A percentile compares a stretch with the other conserved stretches of the same genome.
Conservation (phyloP, 1,140 invertebrate species). For the Meloidogyne hapla region DNA sequence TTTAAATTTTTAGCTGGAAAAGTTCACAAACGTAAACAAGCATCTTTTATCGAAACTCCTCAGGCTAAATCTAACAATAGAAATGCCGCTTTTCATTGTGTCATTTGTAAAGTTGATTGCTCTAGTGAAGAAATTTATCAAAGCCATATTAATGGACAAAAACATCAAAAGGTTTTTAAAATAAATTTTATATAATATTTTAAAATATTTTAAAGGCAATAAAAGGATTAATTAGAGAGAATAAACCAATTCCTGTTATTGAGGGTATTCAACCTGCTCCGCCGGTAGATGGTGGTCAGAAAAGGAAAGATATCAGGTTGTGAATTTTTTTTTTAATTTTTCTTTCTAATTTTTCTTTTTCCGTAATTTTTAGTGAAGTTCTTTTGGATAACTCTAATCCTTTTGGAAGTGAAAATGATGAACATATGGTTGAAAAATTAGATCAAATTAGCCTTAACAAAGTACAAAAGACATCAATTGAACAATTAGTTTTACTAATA, state of each 20-base stretch:
- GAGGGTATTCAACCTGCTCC: not conserved
- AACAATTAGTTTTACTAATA: conserved; percentile 10
- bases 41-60: not conserved
- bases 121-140: not conserved
- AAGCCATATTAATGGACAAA: conserved; percentile 13
- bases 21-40: not conserved
- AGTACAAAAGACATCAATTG: not conserved
- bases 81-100: conserved; percentile 13
- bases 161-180: conserved; percentile 22
- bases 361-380: not conserved
- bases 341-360: not conserved
- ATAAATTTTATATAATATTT: not conserved
- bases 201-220: not conserved
- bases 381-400: not conserved
- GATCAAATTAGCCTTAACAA: conserved; percentile 1
- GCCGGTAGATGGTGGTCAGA: not conserved
- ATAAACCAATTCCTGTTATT: conserved; percentile 7
- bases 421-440: conserved; percentile 9
- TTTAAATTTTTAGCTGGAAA: not conserved
- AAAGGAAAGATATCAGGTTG: conserved; percentile 4
- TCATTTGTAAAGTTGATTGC: conserved; percentile 9
- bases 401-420: conserved; percentile 3
- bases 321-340: not conserved
- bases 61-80: not conserved
- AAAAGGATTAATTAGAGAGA: conserved; percentile 9